A percentile compares a stretch with the other conserved stretches of the same genome.
phyloP scores from a whole-genome alignment of 2,113 vertebrate genomes.

The Todiramphus saurophagus region DNA sequence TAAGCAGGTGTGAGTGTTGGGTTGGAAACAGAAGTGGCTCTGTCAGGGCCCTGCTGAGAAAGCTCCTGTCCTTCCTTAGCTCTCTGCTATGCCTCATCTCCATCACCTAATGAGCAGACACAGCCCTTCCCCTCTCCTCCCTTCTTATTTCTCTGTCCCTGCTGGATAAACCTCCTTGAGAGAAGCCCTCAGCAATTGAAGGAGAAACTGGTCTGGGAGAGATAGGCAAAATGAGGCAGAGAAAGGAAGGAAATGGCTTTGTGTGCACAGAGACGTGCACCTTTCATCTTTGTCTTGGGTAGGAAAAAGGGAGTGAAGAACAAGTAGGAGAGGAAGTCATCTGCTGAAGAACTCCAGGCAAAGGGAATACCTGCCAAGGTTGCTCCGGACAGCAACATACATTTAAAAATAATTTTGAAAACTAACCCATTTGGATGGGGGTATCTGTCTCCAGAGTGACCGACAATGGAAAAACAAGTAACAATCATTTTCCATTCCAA shows the following conservation, averaged over 20 bases:
- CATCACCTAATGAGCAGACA: fast-evolving
- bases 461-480: not conserved
- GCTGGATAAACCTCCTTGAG: not conserved
- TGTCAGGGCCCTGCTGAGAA: not conserved
- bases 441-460: not conserved
- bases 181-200: not conserved
- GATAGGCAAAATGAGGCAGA: not conserved
- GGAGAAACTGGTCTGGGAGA: not conserved
- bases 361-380: not conserved
- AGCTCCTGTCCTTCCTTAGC: not conserved
- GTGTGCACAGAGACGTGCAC: fast-evolving
- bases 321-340: not conserved
- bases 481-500: conserved; percentile 8
- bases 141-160: not conserved
- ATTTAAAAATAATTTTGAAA: conserved; percentile 7
- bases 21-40: not conserved
- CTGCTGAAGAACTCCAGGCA: not conserved
- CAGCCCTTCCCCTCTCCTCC: not conserved
- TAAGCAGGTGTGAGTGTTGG: not conserved
- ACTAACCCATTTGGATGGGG: not conserved
- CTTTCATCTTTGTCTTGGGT: not conserved
- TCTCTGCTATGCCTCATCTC: not conserved
- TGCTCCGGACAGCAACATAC: not conserved
- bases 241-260: not conserved
- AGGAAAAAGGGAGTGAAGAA: not conserved